Conservation (phyloP, 2,888 invertebrate species). For the Drosophila robusta region DNA sequence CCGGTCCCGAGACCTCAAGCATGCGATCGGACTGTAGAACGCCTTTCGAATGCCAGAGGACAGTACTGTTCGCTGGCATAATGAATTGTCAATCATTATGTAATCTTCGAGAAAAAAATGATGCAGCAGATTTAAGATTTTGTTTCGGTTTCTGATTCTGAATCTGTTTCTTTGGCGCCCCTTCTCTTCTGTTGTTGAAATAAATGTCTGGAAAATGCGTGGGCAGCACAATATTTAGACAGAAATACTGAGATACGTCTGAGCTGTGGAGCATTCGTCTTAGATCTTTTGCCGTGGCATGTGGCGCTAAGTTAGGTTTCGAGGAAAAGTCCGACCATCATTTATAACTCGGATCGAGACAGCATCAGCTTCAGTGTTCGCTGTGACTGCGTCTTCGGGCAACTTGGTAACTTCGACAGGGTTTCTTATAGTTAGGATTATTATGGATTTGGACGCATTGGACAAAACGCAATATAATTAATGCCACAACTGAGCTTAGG, state of each 20-base stretch:
- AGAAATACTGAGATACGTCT: constrained; percentile 35
- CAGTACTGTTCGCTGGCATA: constrained; percentile 49
- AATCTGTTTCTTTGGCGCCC: constrained; percentile 8
- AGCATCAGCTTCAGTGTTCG: constrained; percentile 11
- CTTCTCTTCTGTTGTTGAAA: constrained; percentile 12
- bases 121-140: constrained; percentile 70
- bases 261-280: constrained; percentile 52
- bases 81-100: constrained; percentile 81
- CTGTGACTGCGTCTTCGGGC: neutral
- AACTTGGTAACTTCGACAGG: neutral
- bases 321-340: constrained; percentile 57
- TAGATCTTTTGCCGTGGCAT: constrained; percentile 78
- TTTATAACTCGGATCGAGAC: constrained; percentile 66
- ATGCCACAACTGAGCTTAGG: constrained; percentile 49
- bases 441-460: constrained; percentile 40
- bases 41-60: constrained; percentile 16
- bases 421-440: constrained; percentile 19
- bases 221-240: constrained; percentile 69
- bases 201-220: constrained; percentile 50
- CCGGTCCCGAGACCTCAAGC: constrained; percentile 16
- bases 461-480: constrained; percentile 55
- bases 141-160: constrained; percentile 15
- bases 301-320: constrained; percentile 68
- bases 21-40: constrained; percentile 13
- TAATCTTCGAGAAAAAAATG: constrained; percentile 77